These are phyloP conservation scores for Hyperoplus immaculatus DNA, from an alignment of 2,797 vertebrate species.

Conservation along the genomic window DNA sequence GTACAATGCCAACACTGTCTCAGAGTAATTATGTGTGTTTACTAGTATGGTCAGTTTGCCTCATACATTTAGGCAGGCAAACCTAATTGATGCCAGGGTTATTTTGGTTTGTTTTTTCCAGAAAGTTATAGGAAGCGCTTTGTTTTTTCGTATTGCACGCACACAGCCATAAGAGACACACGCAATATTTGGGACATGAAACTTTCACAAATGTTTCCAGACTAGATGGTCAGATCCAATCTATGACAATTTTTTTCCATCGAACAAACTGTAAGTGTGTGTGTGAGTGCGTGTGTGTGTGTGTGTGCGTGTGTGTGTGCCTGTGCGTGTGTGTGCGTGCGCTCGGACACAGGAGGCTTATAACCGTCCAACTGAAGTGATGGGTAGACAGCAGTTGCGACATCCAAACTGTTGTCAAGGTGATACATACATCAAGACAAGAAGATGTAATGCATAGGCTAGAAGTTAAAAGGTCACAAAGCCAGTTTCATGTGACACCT, in stretches of 20 bases:
- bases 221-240: too few species aligned
- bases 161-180: too few species aligned
- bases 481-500: constrained; percentile 38
- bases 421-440: neutral
- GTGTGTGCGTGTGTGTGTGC: too few species aligned
- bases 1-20: too few species aligned
- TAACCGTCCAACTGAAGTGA: constrained; percentile 24
- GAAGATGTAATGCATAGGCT: neutral
- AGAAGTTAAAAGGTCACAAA: constrained; percentile 21
- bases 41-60: neutral
- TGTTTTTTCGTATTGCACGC: neutral
- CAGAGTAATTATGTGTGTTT: neutral
- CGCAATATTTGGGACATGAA: too few species aligned
- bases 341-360: constrained; percentile 34
- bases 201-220: too few species aligned
- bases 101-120: neutral
- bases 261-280: neutral
- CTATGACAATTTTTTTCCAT: constrained; percentile 17
- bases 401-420: neutral
- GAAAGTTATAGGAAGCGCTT: neutral
- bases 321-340: constrained; percentile 10
- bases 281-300: too few species aligned
- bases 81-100: neutral
- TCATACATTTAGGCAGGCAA: too few species aligned
- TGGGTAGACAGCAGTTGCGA: constrained; percentile 21